Evolutionary conservation across 2,888 invertebrate genomes (phyloP).

Genomic region (Zaprionus lineosus): DNA sequence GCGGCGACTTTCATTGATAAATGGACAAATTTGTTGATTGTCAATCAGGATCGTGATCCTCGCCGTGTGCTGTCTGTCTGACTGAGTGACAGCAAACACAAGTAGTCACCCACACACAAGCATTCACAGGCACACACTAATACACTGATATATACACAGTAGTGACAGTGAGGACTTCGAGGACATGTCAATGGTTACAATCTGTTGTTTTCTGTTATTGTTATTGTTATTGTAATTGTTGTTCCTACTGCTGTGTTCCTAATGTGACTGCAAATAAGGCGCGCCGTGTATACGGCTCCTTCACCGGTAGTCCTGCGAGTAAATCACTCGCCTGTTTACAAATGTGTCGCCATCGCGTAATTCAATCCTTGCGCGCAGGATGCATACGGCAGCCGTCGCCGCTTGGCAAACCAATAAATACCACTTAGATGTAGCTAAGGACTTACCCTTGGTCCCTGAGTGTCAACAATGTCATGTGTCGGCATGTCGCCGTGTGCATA

Average conservation of each 20-base stretch:
- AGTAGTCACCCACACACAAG: slow-evolving; percentile 63
- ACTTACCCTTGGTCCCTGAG: slow-evolving; percentile 42
- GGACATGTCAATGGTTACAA: slow-evolving; percentile 8
- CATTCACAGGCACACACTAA: background rate
- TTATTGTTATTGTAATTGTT: slow-evolving; percentile 35
- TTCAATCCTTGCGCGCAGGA: slow-evolving; percentile 71
- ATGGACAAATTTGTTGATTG: slow-evolving; percentile 73
- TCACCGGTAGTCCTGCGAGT: slow-evolving; percentile 57
- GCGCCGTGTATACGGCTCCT: slow-evolving; percentile 59
- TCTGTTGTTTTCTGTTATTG: slow-evolving; percentile 41
- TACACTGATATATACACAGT: no score
- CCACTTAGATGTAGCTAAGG: slow-evolving; percentile 64
- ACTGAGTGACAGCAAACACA: slow-evolving; percentile 21
- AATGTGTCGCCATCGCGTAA: slow-evolving; percentile 75
- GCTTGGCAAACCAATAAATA: slow-evolving; percentile 76
- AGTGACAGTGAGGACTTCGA: background rate
- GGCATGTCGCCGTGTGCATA: slow-evolving; percentile 70
- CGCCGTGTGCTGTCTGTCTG: slow-evolving; percentile 36
- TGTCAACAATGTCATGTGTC: slow-evolving; percentile 79
- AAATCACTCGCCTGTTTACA: slow-evolving; percentile 73
- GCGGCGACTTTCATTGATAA: slow-evolving; percentile 65
- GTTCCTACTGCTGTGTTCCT: slow-evolving; percentile 16
- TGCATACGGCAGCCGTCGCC: slow-evolving; percentile 71
- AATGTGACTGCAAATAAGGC: slow-evolving; percentile 71
- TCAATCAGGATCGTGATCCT: slow-evolving; percentile 58